Evolutionary conservation across 2,888 invertebrate genomes (phyloP).

Genomic region (Acutogordius australiensis): DNA sequence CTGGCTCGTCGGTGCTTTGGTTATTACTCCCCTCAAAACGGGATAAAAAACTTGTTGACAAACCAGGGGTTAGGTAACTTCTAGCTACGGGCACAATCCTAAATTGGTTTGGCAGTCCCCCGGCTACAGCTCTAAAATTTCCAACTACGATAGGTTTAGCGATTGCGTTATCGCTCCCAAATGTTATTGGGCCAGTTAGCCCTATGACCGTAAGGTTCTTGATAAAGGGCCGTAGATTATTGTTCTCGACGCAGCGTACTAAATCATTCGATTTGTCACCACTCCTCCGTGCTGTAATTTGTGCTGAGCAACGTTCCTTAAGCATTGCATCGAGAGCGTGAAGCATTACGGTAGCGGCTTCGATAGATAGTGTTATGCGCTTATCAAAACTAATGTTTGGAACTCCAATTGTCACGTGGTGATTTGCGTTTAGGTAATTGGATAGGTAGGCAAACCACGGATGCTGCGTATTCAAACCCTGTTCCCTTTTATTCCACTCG

Average conservation of each 20-base stretch:
- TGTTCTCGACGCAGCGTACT: background rate
- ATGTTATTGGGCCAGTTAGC: background rate
- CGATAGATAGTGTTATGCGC: background rate
- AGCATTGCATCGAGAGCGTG: background rate
- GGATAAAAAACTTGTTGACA: too few relatives aligned
- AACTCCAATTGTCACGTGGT: too few relatives aligned
- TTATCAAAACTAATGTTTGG: background rate
- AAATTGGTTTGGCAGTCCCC: too few relatives aligned
- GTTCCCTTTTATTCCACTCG: background rate
- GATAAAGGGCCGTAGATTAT: background rate
- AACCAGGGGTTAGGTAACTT: background rate
- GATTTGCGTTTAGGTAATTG: background rate
- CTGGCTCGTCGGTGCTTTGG: background rate
- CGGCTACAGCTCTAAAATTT: background rate
- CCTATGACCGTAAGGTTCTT: background rate
- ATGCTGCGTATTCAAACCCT: too few relatives aligned
- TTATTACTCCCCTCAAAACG: background rate
- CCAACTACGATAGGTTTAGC: background rate
- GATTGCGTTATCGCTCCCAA: too few relatives aligned
- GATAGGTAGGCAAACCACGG: background rate
- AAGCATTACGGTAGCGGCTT: background rate
- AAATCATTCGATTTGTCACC: background rate
- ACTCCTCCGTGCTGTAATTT: background rate
- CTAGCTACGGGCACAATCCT: too few relatives aligned
- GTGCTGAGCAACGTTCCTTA: background rate